Percentiles rank a stretch among this genome's conserved stretches.
Conservation (phyloP, 2,888 invertebrate genomes). For the Scrobipalpa costella region DNA sequence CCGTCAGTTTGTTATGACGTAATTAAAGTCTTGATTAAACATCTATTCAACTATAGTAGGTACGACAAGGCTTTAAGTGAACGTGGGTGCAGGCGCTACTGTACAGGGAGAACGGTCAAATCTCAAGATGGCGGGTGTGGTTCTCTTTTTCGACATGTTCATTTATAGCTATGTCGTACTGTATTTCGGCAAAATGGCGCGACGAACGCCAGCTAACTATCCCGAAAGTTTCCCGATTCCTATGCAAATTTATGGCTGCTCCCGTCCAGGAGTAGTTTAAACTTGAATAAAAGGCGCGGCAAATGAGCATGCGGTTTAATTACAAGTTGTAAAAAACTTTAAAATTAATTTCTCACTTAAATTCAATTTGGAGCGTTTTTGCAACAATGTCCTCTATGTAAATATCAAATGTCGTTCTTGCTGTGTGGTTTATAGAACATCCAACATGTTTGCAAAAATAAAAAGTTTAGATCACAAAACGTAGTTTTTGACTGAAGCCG, state of each 20-base stretch:
- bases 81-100: too few species aligned
- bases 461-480: neutral
- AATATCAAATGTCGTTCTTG: neutral
- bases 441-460: neutral
- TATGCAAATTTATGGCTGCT: conserved; percentile 56
- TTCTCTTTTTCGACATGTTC: too few species aligned
- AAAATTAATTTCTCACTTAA: conserved; percentile 12
- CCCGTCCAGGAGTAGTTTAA: conserved; percentile 39
- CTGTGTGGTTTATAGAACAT: neutral
- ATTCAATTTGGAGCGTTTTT: conserved; percentile 3
- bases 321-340: conserved; percentile 26
- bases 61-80: too few species aligned
- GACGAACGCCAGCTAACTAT: conserved; percentile 46
- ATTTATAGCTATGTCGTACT: too few species aligned
- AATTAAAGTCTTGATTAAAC: conserved; percentile 48
- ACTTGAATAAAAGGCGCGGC: conserved; percentile 40
- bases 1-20: conserved; percentile 33
- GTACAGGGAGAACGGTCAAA: too few species aligned
- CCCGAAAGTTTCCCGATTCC: conserved; percentile 52
- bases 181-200: conserved; percentile 51
- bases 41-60: conserved; percentile 57
- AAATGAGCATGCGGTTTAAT: conserved; percentile 34
- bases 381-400: neutral
- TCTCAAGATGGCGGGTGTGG: too few species aligned
- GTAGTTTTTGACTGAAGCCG: neutral